phyloP scores from a whole-genome alignment of 2,888 invertebrate genomes.

The Malachius bipustulatus region DNA sequence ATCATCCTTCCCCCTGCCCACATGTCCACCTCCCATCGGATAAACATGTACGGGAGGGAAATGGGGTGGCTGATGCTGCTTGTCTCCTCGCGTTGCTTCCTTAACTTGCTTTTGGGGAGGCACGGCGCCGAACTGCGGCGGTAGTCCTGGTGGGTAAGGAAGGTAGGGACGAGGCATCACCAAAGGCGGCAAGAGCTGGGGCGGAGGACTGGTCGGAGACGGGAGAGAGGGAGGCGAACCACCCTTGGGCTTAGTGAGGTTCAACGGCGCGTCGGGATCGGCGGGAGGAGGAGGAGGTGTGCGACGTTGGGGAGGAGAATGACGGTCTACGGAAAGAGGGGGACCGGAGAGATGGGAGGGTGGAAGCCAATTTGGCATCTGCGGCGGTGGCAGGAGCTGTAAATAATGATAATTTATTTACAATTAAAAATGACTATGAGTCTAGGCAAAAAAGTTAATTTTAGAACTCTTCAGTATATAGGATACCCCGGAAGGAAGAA shows the following conservation, averaged over 20 bases:
- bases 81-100: constrained; percentile 29
- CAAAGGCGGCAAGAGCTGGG: constrained; percentile 45
- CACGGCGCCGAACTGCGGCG: constrained; percentile 43
- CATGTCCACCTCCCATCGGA: constrained; percentile 31
- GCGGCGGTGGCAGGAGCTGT: constrained; percentile 45
- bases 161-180: constrained; percentile 49
- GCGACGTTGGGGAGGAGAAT: constrained; percentile 31
- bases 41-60: constrained; percentile 37
- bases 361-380: constrained; percentile 51
- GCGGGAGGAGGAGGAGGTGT: constrained; percentile 30
- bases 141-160: constrained; percentile 50
- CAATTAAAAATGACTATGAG: too few species aligned
- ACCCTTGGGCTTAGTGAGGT: constrained; percentile 74
- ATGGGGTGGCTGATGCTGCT: constrained; percentile 30
- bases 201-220: constrained; percentile 44
- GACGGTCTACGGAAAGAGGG: constrained; percentile 25
- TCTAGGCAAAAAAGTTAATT: too few species aligned
- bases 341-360: constrained; percentile 47
- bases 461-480: too few species aligned
- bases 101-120: constrained; percentile 28
- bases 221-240: constrained; percentile 44
- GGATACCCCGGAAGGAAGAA: too few species aligned
- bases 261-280: constrained; percentile 75
- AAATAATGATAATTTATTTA: too few species aligned
- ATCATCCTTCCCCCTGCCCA: constrained; percentile 17